Base-by-base conservation (phyloP, 1,140 invertebrate species). In the Leptopilina boulardi region DNA sequence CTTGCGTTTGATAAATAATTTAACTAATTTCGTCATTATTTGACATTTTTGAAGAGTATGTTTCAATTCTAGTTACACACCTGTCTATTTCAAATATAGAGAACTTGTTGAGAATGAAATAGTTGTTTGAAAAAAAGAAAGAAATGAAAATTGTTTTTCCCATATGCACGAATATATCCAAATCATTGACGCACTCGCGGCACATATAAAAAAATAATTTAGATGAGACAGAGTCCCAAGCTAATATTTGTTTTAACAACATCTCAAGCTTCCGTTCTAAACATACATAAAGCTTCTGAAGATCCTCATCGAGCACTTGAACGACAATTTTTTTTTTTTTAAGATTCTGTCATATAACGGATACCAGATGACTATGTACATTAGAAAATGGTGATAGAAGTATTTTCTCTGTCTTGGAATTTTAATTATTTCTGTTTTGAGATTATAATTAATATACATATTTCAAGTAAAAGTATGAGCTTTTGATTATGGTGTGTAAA, bases 401-500 rank as follows among this genome's bases (percentile, higher is more conserved):
- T 18, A 51, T 51, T 44, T 15, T 44, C n/a, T 51, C n/a, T n/a
- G 47, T 51, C n/a, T 51, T 51, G 47, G 47, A n/a, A 51, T 51
- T 51, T 51, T 51, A 51, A 51, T 51, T n/a, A 51, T 51, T n/a
- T n/a, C 47, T 18, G 47, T 51, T n/a, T n/a, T 51, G 6, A 51
- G 13, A 51, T 51, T 18, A 51, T 51, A 51, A 51, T 51, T 51
- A 51, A 51, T 51, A 4, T n/a, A n/a, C n/a, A 51, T 4, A 18
- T n/a, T 34, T 38, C 15, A 51, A 51, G 47, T 51, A 18, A 18
- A 51, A 51, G 47, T n/a, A n/a, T 51, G 47, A 51, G 47, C 47
- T 51, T 51, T 51, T 51, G 47, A 51, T 51, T 51, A 51, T 51
- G 47, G 47, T 51, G 47, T 51, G 47, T 51, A 51, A 51, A 51